Base-by-base conservation (phyloP, 2,113 vertebrate genomes). In the Mastomys coucha region DNA sequence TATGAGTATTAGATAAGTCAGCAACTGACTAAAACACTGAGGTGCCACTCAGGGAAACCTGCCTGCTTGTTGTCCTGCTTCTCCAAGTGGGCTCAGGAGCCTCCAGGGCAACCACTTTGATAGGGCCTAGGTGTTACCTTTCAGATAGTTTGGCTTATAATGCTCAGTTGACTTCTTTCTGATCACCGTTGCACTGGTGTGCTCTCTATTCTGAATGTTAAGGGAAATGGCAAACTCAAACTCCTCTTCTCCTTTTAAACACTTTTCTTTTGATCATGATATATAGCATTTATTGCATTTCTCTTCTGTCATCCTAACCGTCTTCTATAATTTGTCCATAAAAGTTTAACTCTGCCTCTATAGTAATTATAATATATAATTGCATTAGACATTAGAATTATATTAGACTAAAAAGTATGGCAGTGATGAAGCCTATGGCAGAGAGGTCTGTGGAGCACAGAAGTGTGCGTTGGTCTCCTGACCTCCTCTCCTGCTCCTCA, bases 321-420 rank as follows among this genome's bases (percentile, higher is more conserved):
- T 88, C 91, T 88, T 88, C 49, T 88, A 73, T 90, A 33, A 9
- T 67, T 84, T 94, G 33, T 84, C 51, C 89, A 13, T 85, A 91
- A 88, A 88, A 85, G 63, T 77, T 93, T 81, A 93, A 82, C 45
- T 85, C 33, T 11, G 22, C 22, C 45, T 67, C 53, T 10, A 69
- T 49, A 63, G 49, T 17, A 77, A 22, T 92, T 93, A n/a, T 13
- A 87, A 53, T 88, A 72, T 60, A 42, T 84, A 75, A 89, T 42
- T 75, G 31, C 12, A 31, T 65, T 76, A 75, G 87, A 45, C 49
- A 75, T 53, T 65, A 36, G 53, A 53, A 65, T 72, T 75, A 65
- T 67, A 63, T 94, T 91, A 84, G 56, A 80, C 58, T 39, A 60
- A 49, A 19, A 82, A 63, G 13, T 80, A 58, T 70, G 26, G 31